phyloP scores from a whole-genome alignment of 2,888 invertebrate species.

The Clepsis dumicolana region DNA sequence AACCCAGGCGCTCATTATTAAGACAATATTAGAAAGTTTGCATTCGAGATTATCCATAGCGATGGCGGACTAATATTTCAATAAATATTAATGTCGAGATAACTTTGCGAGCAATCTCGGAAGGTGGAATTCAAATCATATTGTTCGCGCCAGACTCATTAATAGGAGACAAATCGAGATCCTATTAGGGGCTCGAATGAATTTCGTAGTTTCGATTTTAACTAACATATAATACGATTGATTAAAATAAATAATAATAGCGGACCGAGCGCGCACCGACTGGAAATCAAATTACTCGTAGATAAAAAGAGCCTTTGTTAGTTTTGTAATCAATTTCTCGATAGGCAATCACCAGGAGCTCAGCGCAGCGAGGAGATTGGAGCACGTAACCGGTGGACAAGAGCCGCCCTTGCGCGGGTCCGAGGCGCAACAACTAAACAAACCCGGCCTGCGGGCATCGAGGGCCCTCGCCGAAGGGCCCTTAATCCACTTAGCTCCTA shows the following conservation, averaged over 20 bases:
- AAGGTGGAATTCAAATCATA: slow-evolving; percentile 35
- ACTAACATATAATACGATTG: neutral
- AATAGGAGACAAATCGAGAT: slow-evolving; percentile 27
- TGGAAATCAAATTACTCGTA: slow-evolving; percentile 38
- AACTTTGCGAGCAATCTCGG: slow-evolving; percentile 35
- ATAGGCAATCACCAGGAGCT: slow-evolving; percentile 40
- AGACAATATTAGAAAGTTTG: slow-evolving; percentile 43
- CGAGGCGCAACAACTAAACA: slow-evolving; percentile 44
- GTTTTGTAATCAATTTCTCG: slow-evolving; percentile 43
- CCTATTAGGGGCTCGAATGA: neutral
- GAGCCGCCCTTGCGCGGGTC: slow-evolving; percentile 10
- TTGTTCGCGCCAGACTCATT: slow-evolving; percentile 38
- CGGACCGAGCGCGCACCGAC: slow-evolving; percentile 8
- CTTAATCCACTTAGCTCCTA: slow-evolving; percentile 51
- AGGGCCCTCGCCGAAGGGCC: slow-evolving; percentile 45
- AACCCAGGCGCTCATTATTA: slow-evolving; percentile 34
- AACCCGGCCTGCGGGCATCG: slow-evolving; percentile 35
- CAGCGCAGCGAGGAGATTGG: slow-evolving; percentile 28
- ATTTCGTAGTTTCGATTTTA: neutral
- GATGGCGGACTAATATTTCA: slow-evolving; percentile 43
- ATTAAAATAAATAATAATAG: neutral
- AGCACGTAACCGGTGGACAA: slow-evolving; percentile 27
- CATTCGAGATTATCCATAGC: slow-evolving; percentile 36
- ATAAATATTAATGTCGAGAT: slow-evolving; percentile 43
- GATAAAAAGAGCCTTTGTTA: slow-evolving; percentile 39